Conservation (phyloP, 2,797 vertebrate species). For the Garrulus glandarius region DNA sequence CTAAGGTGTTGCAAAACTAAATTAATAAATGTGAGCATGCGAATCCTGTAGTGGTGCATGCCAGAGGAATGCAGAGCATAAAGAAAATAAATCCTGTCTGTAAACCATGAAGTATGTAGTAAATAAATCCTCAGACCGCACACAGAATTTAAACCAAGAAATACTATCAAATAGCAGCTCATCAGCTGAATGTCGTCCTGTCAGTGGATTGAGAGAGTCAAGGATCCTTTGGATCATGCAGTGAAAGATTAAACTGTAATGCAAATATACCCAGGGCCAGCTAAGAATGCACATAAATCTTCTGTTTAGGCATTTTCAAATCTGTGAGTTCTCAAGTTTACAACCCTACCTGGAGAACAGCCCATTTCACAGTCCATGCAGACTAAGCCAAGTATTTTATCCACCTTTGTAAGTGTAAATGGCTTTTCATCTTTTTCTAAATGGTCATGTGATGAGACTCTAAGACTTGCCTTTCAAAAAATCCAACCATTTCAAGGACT, state of each 20-base stretch:
- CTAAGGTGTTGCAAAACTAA: constrained; percentile 13
- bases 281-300: constrained; percentile 36
- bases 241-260: background rate
- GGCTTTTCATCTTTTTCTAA: background rate
- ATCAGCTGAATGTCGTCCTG: constrained; percentile 13
- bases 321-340: constrained; percentile 44
- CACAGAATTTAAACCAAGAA: background rate
- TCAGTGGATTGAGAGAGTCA: constrained; percentile 16
- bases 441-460: background rate
- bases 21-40: background rate
- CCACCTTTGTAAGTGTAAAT: background rate
- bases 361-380: background rate
- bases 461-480: background rate
- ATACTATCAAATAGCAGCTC: constrained; percentile 41
- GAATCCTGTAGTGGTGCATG: background rate
- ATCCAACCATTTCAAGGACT: background rate
- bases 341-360: constrained; percentile 26
- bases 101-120: constrained; percentile 8
- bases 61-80: constrained; percentile 23
- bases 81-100: constrained; percentile 22
- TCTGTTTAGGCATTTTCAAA: constrained; percentile 32
- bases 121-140: constrained; percentile 46
- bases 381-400: constrained; percentile 10
- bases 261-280: background rate
- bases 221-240: constrained; percentile 18